Base-by-base conservation (phyloP, 92 coral and sea anemone genomes). In the Palythoa caribaeorum region DNA sequence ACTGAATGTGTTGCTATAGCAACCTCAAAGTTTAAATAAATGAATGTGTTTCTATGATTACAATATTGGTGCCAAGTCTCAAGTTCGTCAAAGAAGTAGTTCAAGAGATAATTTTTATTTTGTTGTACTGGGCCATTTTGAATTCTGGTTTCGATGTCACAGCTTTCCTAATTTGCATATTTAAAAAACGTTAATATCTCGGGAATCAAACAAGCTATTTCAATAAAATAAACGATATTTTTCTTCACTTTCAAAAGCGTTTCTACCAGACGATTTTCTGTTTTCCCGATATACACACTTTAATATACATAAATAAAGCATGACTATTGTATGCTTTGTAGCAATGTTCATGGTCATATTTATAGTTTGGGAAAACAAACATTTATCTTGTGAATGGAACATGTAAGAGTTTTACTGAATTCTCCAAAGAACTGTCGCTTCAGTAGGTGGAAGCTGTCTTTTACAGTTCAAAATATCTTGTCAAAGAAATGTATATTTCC, bases 181-280 rank as follows among this genome's bases (percentile, higher is more conserved):
- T 28, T 28, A 28, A 28, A 28, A 28, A 28, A 28, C 28, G 28
- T 28, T 28, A 28, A 28, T 28, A 28, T 28, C 28, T 28, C 28
- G 28, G 28, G 28, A 28, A 28, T 28, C 28, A 28, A 28, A 28
- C 28, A 28, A 28, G 28, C 28, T 28, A 28, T 28, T 28, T 28
- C 28, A 28, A 28, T 75, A 75, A 75, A 75, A 75, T 75, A 75
- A 75, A 75, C 59, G 55, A 44, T 15, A 47, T 75, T 75, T 75
- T 75, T 75, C 79, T 39, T 75, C 79, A 75, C 10, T 75, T 75
- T 75, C 55, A 75, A 39, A 75, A 75, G 59, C 79, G 9, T 75
- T 75, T 75, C 79, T 39, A 75, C 12, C 79, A 13, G 79, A 75
- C 57, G 59, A 75, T 75, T 62, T 62, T 62, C 70, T 62, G 70